Conservation (phyloP, 30 jellyfish, hydroid and myxozoan genomes). For the Turritopsis rubra region DNA sequence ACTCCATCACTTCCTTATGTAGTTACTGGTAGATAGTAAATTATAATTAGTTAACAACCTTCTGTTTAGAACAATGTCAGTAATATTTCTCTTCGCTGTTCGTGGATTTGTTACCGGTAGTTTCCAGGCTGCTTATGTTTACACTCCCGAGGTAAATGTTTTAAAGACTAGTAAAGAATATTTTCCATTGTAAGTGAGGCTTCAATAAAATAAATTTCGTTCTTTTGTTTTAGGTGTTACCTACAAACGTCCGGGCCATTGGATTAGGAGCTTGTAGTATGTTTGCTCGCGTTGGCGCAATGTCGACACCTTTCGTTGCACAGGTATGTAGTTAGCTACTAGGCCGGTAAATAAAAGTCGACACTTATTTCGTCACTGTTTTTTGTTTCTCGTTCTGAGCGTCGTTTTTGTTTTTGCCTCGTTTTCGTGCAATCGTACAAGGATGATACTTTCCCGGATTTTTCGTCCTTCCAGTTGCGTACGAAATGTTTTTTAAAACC, state of each 20-base stretch:
- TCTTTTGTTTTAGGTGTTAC: constrained; percentile 70
- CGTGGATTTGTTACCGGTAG: constrained; percentile 76
- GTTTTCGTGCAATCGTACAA: too few species aligned
- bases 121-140: constrained; percentile 85
- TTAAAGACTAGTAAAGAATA: not conserved
- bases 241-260: constrained; percentile 76
- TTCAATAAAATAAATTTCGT: too few species aligned
- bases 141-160: constrained; percentile 89
- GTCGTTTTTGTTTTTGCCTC: not conserved
- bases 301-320: constrained; percentile 87
- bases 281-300: constrained; percentile 76
- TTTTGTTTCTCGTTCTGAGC: not conserved
- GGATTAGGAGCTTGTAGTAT: constrained; percentile 81
- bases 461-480: too few species aligned
- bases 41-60: not conserved
- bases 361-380: not conserved
- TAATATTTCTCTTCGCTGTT: constrained; percentile 69
- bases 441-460: too few species aligned
- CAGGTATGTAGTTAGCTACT: constrained; percentile 44
- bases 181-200: not conserved
- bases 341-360: not conserved
- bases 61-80: constrained; percentile 47
- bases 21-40: too few species aligned
- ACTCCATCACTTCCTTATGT: too few species aligned
- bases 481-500: too few species aligned